A percentile compares a stretch with the other conserved stretches of the same genome.
Conservation (phyloP, 2,797 vertebrate species). For the Chloroceryle inda region DNA sequence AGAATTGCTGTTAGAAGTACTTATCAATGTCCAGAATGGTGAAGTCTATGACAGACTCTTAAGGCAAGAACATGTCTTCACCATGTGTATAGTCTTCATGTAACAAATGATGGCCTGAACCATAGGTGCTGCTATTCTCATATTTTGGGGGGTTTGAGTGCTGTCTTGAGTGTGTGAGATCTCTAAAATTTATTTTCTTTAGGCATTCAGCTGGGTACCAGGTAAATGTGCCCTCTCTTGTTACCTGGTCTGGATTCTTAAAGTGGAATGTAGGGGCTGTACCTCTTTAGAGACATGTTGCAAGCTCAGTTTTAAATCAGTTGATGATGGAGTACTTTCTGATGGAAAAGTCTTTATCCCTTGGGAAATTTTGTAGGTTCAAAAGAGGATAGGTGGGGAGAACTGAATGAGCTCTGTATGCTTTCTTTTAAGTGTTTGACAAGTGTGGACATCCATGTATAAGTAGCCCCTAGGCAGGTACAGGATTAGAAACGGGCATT, state of each 20-base stretch:
- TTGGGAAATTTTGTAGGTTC: not conserved
- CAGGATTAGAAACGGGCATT: not conserved
- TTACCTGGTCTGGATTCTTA: not conserved
- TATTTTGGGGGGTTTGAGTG: not conserved
- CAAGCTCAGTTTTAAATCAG: not conserved
- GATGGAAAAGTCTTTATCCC: not conserved
- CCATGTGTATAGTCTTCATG: not conserved
- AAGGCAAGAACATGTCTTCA: not conserved
- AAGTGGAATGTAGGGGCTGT: not conserved
- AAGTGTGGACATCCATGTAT: not conserved
- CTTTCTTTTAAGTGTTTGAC: not conserved
- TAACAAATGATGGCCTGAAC: accelerated
- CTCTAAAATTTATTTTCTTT: not conserved
- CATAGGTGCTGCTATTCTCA: not conserved
- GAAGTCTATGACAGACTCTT: not conserved
- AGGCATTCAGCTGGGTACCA: not conserved
- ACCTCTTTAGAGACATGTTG: not conserved
- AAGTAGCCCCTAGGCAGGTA: not conserved
- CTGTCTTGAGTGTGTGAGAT: not conserved
- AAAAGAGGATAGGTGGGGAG: not conserved
- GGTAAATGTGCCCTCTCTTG: not conserved
- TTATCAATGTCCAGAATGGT: not conserved
- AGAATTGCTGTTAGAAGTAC: not conserved
- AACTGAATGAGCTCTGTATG: not conserved
- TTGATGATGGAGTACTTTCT: not conserved